Evolutionary conservation across 2,113 vertebrate genomes (phyloP), one percentile per base, ranked within the genome.

Genomic region (Triplophysa tibetana): DNA sequence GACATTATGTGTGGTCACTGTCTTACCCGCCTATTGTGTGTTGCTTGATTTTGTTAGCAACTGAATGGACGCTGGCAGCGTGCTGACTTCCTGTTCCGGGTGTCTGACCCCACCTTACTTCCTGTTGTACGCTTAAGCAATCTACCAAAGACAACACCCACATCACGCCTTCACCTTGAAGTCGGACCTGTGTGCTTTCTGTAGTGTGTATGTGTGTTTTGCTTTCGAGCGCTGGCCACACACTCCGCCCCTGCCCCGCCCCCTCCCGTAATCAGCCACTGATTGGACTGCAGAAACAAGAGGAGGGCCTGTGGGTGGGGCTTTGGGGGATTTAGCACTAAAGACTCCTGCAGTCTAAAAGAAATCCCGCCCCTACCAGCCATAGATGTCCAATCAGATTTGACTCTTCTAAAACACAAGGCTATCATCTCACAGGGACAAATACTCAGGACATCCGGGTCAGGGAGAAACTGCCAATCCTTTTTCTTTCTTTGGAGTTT

Each of bases 171-270:
- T 85, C 96, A 97, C 91, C 93, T 99, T 3, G 98, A 99, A 92
- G 94, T 99, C 3, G 96, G 98, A 88, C 95, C 96, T 6, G 95
- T 96, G 0, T 99, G 98, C 91, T 99, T 99, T 91, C 94, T 98
- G 86, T 99, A 94, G 95, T 83, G 76, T 81, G 73, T 82, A 78
- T 69, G 68, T 33, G 54, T 79, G 69, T 61, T 17, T 63, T 52
- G 50, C 56, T 68, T 60, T 38, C 21, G 52, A 6, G 77, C 52
- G 4, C 54, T 29, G 29, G 23, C 61, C 12, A 72, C 56, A 68
- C 58, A 61, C 26, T 75, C 76, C 38, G 61, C 60, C 79, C 83
- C 83, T 60, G 38, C 68, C 67, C 75, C 67, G 41, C 73, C 85
- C 81, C 21, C 77, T 81, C 41, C 60, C 23, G 29, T 77, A 76